phyloP scores from a whole-genome alignment of 2,113 vertebrate species.

The Protobothrops mucrosquamatus region DNA sequence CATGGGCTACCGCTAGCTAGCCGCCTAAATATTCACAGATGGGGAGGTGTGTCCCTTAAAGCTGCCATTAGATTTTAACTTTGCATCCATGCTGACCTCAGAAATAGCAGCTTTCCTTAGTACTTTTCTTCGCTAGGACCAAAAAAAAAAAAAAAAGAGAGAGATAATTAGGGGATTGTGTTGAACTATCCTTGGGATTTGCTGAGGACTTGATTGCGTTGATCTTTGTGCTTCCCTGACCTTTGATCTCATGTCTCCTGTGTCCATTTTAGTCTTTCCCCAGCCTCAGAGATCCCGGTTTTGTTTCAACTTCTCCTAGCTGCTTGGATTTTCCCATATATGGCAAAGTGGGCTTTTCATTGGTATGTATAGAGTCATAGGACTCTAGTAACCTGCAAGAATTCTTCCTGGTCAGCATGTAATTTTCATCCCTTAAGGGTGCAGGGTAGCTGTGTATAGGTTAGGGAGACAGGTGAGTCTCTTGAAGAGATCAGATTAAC shows the following conservation, averaged over 20 bases:
- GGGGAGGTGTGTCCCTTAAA: neutral
- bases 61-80: neutral
- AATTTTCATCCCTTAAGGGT: constrained; percentile 26
- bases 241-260: neutral
- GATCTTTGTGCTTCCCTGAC: neutral
- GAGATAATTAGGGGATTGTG: neutral
- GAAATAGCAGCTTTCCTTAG: neutral
- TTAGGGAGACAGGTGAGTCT: constrained; percentile 25
- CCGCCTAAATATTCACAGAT: neutral
- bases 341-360: constrained; percentile 45
- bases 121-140: neutral
- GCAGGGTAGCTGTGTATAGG: constrained; percentile 19
- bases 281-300: constrained; percentile 50
- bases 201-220: neutral
- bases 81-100: neutral
- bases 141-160: neutral
- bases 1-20: neutral
- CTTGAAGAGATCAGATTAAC: constrained; percentile 52
- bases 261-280: neutral
- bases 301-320: constrained; percentile 47
- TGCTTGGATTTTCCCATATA: constrained; percentile 60
- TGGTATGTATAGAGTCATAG: neutral
- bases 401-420: constrained; percentile 21
- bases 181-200: neutral
- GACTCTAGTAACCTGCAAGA: constrained; percentile 44